Evolutionary conservation across 2,888 invertebrate species (phyloP).

Genomic region (Morinoia aosen): DNA sequence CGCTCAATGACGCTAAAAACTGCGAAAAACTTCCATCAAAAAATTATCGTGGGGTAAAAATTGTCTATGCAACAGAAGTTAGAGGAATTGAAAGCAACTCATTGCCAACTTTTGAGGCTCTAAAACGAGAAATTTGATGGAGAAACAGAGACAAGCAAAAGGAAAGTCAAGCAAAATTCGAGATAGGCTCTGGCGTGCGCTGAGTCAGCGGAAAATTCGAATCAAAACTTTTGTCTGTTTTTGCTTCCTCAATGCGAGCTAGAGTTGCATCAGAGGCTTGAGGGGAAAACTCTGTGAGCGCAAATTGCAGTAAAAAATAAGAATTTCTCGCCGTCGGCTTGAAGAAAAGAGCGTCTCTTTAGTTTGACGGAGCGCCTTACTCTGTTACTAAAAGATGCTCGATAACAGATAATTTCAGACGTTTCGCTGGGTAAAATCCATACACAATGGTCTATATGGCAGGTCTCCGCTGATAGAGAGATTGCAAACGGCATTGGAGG

Average conservation of each 20-base stretch:
- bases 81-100: not conserved
- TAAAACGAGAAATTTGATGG: not conserved
- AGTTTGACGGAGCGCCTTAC: too few species aligned
- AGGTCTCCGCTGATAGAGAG: too few species aligned
- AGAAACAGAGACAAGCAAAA: not conserved
- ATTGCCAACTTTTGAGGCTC: not conserved
- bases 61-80: not conserved
- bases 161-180: not conserved
- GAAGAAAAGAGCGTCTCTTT: too few species aligned
- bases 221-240: not conserved
- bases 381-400: too few species aligned
- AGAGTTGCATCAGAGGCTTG: not conserved
- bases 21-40: not conserved
- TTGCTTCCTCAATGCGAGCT: not conserved
- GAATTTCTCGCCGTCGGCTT: not conserved
- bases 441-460: too few species aligned
- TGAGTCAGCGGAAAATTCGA: slow-evolving; percentile 29
- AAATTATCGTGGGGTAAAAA: not conserved
- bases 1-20: not conserved
- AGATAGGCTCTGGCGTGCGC: not conserved
- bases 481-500: too few species aligned
- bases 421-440: too few species aligned
- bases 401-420: too few species aligned
- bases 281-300: not conserved
- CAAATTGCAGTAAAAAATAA: not conserved